Evolutionary conservation across 2,888 invertebrate genomes (phyloP).

Genomic region (Gerris lacustris): DNA sequence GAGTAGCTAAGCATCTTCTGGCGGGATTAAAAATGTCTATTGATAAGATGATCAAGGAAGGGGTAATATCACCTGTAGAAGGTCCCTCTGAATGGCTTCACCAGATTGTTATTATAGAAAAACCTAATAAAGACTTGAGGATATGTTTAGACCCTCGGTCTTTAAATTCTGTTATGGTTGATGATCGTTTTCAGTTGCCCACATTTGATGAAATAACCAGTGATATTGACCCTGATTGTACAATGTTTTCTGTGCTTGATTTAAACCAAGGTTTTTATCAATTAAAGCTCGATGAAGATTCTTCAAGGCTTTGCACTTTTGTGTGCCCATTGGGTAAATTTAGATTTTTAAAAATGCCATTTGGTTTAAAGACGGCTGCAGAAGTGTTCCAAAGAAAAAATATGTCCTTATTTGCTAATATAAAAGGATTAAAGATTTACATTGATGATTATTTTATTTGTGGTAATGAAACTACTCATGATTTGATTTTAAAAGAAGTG

Average conservation of each 20-base stretch:
- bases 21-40: constrained; percentile 26
- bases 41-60: too few species aligned
- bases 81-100: too few species aligned
- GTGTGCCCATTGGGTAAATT: constrained; percentile 32
- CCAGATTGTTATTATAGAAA: too few species aligned
- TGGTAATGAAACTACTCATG: constrained; percentile 29
- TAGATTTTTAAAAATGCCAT: constrained; percentile 31
- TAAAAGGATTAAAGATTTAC: constrained; percentile 28
- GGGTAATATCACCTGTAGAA: too few species aligned
- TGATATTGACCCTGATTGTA: constrained; percentile 26
- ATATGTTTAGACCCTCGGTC: constrained; percentile 33
- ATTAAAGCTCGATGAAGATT: constrained; percentile 28
- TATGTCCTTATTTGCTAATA: constrained; percentile 19
- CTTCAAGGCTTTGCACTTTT: constrained; percentile 31
- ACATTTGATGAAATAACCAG: constrained; percentile 31
- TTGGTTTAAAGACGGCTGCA: constrained; percentile 30
- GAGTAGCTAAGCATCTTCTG: constrained; percentile 25
- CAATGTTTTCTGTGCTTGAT: constrained; percentile 21
- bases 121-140: constrained; percentile 27
- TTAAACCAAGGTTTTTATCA: constrained; percentile 30
- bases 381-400: constrained; percentile 31
- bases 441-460: constrained; percentile 32
- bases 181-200: constrained; percentile 30
- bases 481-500: constrained; percentile 21
- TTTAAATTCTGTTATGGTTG: constrained; percentile 30